Conservation (phyloP, 2,797 vertebrate genomes). For the Alca torda region DNA sequence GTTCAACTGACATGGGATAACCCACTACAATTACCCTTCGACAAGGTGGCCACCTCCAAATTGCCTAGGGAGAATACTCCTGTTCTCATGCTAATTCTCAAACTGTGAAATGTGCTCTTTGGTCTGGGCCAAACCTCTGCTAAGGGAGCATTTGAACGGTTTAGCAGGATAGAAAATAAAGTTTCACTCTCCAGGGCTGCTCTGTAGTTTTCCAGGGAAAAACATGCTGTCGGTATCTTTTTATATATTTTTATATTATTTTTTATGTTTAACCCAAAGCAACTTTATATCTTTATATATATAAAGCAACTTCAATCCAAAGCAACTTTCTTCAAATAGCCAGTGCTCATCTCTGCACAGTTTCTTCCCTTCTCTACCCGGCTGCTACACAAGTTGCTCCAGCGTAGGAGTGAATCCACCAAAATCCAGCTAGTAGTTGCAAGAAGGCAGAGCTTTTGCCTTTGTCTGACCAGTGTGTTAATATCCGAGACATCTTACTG, state of each 20-base stretch:
- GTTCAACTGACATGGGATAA: background rate
- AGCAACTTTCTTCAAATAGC: background rate
- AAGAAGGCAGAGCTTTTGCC: background rate
- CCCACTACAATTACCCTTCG: background rate
- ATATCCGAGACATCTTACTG: background rate
- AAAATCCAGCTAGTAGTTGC: background rate
- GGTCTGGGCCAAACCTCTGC: background rate
- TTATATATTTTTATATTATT: background rate
- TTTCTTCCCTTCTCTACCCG: background rate
- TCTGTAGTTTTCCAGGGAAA: background rate
- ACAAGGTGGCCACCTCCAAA: background rate
- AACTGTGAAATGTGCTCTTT: background rate
- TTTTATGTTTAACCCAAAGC: background rate
- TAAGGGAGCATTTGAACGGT: no score
- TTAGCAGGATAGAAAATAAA: background rate
- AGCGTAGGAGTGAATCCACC: background rate
- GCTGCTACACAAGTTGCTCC: background rate
- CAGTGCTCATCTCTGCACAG: background rate
- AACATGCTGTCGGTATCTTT: background rate
- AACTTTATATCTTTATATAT: background rate
- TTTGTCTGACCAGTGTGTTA: background rate
- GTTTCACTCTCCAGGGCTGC: background rate
- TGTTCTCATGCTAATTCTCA: rapidly evolving
- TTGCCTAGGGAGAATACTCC: rapidly evolving
- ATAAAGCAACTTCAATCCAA: background rate